Base-by-base conservation (phyloP, 1,140 invertebrate species). In the Conus ventricosus region DNA sequence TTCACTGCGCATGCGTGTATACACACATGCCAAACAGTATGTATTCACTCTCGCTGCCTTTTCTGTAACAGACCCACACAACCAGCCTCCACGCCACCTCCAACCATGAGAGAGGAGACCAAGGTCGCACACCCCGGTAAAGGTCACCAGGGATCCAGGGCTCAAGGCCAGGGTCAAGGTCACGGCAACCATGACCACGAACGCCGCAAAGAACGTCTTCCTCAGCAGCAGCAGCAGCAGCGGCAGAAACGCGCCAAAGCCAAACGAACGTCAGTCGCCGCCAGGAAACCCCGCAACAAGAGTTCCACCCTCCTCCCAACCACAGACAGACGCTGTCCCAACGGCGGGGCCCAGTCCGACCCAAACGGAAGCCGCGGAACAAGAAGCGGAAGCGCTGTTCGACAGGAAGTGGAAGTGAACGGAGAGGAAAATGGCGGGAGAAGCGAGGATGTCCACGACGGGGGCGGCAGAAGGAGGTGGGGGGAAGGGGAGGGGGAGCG, bases 121-220 rank as follows among this genome's bases (percentile, higher is more conserved):
- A 71, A 71, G 67, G 17, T 20, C 1, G 7, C 67, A 23, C 67
- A n/a, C 67, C 13, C 67, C 27, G 20, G 7, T 8, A 53, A 80
- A 51, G 15, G 78, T 17, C 10, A 51, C 27, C 27, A 80, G 78
- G 27, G 27, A 10, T 78, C 75, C 78, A 53, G 78, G 20, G 78
- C 6, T 80, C 78, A 80, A 39, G 78, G 25, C 78, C 27, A 53
- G 7, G 78, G 78, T 80, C 78, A 80, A 80, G 78, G 78, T 39
- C 78, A 80, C 78, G 78, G 78, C 27, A 11, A 80, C 78, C 27
- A 80, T 5, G 27, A 80, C 78, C 78, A 80, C 78, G 78, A 80
- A n/a, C 27, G 78, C 13, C 78, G 78, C 78, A 39, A 51, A 53
- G 25, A 80, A 11, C 78, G 25, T 15, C 67, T 71, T 71, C 67